phyloP scores from a whole-genome alignment of 2,797 vertebrate genomes.

The Sphenodon punctatus region DNA sequence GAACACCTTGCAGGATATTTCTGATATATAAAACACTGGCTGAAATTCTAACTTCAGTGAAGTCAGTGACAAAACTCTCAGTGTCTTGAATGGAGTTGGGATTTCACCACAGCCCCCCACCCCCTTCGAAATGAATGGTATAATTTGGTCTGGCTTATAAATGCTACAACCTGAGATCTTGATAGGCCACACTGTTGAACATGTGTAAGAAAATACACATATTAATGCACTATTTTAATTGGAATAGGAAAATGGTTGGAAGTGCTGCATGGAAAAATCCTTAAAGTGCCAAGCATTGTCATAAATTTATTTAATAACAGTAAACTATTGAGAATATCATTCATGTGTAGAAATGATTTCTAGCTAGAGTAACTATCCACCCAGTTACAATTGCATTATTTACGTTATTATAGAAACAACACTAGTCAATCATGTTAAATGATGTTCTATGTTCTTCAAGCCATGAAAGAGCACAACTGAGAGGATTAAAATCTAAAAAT shows the following conservation, averaged over 20 bases:
- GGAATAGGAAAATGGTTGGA: background rate
- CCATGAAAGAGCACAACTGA: background rate
- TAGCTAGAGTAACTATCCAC: background rate
- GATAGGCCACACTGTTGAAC: background rate
- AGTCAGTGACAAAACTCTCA: no score
- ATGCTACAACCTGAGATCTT: background rate
- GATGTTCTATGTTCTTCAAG: background rate
- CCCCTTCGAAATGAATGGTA: no score
- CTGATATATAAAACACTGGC: no score
- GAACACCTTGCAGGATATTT: no score
- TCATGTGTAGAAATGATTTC: background rate
- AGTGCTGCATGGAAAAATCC: background rate
- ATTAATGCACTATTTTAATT: background rate
- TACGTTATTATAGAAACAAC: background rate
- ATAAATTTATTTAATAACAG: background rate
- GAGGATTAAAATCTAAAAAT: background rate
- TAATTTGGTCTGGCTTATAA: no score
- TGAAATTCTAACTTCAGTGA: no score
- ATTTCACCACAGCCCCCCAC: no score
- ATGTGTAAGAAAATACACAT: background rate
- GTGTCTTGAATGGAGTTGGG: no score
- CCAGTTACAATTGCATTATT: background rate
- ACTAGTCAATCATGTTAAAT: fast-evolving
- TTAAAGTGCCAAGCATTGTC: background rate
- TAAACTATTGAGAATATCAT: background rate